Percentiles rank a stretch among this genome's conserved stretches.
These are phyloP conservation scores for Dicrurus megarhynchus DNA, from an alignment of 2,113 vertebrate genomes.

Conservation along the genomic window DNA sequence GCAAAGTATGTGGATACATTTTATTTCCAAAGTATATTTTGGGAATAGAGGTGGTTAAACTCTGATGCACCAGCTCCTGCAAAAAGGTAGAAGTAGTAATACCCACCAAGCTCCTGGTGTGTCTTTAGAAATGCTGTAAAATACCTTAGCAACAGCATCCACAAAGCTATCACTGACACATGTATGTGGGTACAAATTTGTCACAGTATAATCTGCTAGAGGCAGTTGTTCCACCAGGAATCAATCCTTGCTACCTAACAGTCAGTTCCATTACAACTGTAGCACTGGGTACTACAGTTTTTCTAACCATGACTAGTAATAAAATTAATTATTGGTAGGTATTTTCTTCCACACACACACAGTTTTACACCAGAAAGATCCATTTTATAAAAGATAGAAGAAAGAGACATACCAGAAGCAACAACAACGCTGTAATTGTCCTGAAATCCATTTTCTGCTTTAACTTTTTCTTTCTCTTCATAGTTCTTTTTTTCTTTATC, in stretches of 20 bases:
- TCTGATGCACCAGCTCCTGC: not conserved
- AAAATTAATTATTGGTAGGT: not conserved
- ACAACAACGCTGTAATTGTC: conserved; percentile 99
- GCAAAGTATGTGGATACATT: not conserved
- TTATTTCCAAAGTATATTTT: not conserved
- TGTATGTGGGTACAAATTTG: not conserved
- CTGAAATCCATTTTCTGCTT: conserved; percentile 96
- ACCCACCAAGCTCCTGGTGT: not conserved
- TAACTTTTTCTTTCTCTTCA: conserved; percentile 98
- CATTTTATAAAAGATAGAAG: not conserved
- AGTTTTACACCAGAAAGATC: not conserved
- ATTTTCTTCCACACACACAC: not conserved
- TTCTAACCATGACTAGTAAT: not conserved
- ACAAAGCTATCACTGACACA: not conserved
- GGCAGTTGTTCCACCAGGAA: not conserved
- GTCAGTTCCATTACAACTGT: not conserved
- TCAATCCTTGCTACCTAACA: not conserved
- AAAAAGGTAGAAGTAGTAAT: not conserved
- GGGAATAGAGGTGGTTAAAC: not conserved
- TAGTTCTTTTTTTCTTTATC: conserved; percentile 99
- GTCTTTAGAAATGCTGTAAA: not conserved
- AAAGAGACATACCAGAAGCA: conserved; percentile 86
- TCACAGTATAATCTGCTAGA: not conserved
- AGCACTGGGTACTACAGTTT: not conserved
- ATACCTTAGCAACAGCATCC: not conserved